Percentiles rank a stretch among this genome's conserved stretches.
Conservation (phyloP, 2,888 invertebrate species). For the Allacma fusca region DNA sequence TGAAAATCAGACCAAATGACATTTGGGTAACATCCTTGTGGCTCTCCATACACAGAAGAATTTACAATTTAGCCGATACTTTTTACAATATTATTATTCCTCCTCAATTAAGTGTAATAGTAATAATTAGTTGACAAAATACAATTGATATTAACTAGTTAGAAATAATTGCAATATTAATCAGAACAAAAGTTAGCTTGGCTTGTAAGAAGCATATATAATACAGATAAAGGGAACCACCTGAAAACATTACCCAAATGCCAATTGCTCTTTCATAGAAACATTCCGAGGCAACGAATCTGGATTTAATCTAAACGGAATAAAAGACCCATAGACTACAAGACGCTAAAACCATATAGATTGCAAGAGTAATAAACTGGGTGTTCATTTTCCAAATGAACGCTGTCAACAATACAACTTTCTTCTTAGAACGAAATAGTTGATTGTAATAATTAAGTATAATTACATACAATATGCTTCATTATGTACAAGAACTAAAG, state of each 20-base stretch:
- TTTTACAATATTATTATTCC: too few species aligned
- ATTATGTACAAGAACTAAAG: constrained; percentile 7
- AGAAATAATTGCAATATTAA: constrained; percentile 66
- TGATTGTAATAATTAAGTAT: too few species aligned
- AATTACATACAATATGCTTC: too few species aligned
- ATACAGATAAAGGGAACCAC: constrained; percentile 42
- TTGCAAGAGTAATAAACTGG: too few species aligned
- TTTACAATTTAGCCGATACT: too few species aligned
- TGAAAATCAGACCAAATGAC: constrained; percentile 62
- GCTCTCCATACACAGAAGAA: not conserved
- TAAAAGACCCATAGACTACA: too few species aligned
- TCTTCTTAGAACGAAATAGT: too few species aligned
- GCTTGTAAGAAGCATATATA: constrained; percentile 22
- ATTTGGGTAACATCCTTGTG: constrained; percentile 42
- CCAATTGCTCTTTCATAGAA: constrained; percentile 38
- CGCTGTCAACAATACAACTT: not conserved
- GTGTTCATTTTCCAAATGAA: too few species aligned
- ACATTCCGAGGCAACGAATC: not conserved
- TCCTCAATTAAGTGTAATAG: constrained; percentile 63
- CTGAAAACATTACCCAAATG: constrained; percentile 36
- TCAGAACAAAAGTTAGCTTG: constrained; percentile 64
- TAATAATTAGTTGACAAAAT: constrained; percentile 64
- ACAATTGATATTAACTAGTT: too few species aligned
- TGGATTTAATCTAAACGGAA: too few species aligned
- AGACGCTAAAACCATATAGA: too few species aligned